These are phyloP conservation scores for Calliopsis andreniformis DNA, from an alignment of 1,140 invertebrate genomes.

Conservation along the genomic window DNA sequence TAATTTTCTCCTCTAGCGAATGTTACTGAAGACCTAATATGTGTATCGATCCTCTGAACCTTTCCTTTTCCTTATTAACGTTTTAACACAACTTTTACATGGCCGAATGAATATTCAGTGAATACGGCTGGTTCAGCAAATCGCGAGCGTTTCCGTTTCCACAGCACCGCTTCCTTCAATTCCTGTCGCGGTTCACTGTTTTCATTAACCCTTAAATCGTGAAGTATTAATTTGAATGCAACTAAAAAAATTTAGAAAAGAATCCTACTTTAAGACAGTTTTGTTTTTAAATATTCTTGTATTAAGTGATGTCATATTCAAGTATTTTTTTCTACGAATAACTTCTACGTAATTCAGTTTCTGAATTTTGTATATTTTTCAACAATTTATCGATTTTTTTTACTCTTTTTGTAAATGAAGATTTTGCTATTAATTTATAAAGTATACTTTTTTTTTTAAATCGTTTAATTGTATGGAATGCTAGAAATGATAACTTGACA, in stretches of 20 bases:
- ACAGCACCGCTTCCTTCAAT: background rate
- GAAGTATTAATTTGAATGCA: background rate
- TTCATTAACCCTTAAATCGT: conserved; percentile 18
- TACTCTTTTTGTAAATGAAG: too few species aligned
- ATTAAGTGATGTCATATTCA: too few species aligned
- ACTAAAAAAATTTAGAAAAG: too few species aligned
- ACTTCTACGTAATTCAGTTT: too few species aligned
- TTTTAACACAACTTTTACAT: conserved; percentile 5
- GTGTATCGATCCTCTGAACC: conserved; percentile 28
- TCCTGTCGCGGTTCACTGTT: background rate
- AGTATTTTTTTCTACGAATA: too few species aligned
- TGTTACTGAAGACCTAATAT: conserved; percentile 38
- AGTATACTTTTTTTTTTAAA: too few species aligned
- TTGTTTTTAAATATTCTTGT: too few species aligned
- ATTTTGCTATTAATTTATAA: too few species aligned
- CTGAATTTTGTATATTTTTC: too few species aligned
- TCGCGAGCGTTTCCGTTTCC: conserved; percentile 22
- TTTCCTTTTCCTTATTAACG: conserved; percentile 1
- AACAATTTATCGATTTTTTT: too few species aligned
- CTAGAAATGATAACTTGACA: too few species aligned
- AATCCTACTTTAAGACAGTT: background rate
- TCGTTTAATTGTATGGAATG: too few species aligned
- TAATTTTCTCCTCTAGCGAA: conserved; percentile 40
- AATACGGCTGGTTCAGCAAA: conserved; percentile 27
- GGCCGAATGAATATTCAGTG: conserved; percentile 21